Percentiles rank a stretch among this genome's conserved stretches.
These are phyloP conservation scores for Fragum fragum DNA, from an alignment of 2,888 invertebrate genomes.

Conservation along the genomic window DNA sequence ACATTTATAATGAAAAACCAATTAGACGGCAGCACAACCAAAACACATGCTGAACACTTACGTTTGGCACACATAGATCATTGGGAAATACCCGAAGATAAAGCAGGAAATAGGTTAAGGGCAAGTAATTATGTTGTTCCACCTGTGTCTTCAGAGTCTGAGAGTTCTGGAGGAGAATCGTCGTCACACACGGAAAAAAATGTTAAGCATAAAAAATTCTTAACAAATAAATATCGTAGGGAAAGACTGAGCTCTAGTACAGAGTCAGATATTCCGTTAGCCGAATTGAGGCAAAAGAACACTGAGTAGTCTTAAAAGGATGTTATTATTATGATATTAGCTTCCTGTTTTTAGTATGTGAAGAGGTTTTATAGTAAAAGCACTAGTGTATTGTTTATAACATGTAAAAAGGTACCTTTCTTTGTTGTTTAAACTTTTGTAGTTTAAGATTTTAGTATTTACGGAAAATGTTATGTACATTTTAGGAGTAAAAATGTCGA, in stretches of 20 bases:
- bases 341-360: not conserved
- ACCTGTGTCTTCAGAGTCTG: not conserved
- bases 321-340: not conserved
- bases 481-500: not conserved
- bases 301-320: not conserved
- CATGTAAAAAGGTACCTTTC: conserved; percentile 12
- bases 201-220: not conserved
- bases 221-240: not conserved
- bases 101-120: conserved; percentile 3
- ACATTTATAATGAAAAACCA: conserved; percentile 51
- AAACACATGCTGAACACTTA: conserved; percentile 49
- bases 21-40: conserved; percentile 46
- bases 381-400: not conserved
- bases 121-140: conserved; percentile 32
- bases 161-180: conserved; percentile 1
- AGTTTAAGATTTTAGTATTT: too few relatives aligned
- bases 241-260: not conserved
- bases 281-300: not conserved
- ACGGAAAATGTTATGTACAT: not conserved
- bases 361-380: not conserved
- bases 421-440: too few relatives aligned
- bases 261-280: not conserved
- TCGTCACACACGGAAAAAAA: too few relatives aligned
- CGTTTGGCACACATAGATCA: conserved; percentile 39
- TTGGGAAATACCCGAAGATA: conserved; percentile 29